Evolutionary conservation across 2,888 invertebrate genomes (phyloP), one percentile per base, ranked within the genome.

Genomic region (Chloroclysta siterata): DNA sequence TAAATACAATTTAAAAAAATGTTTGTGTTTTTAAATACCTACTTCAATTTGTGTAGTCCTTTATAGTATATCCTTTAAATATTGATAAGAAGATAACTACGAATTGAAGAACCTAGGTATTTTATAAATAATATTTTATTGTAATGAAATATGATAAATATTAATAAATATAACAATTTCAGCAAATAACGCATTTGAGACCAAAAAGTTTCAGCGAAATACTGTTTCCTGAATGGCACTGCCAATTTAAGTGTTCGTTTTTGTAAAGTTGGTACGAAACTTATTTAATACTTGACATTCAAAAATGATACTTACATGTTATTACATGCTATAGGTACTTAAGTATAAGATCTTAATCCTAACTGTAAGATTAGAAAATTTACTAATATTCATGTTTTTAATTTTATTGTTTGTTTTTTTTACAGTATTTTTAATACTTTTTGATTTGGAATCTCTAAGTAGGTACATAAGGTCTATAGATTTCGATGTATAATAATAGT

Each of bases 351-450:
- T 17, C 15, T 10, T 8, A 44, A 3, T 7, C 39, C 14, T 42
- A 42, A 14, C 14, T 42, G 14, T 42, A 42, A 14, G 10, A 17
- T 46, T 46, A 46, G 17, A 46, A 46, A 46, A 17, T 4, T 46
- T 17, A 44, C 11, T 8, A 39, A 39, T 44, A 8, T 44, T 17
- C 8, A 46, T 46, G 46, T 46, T 46, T 17, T 46, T 46, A 46
- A 46, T 46, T 46, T 46, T 46, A 46, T 46, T 46, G 17, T 17
- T 44, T 44, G 44, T 44, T 44, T 17, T 17, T 42, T 17, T 46
- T 17, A 44, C 46, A 46, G 15, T 46, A 46, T 17, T 46, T 17
- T 15, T 17, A 11, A 10, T 4, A 17, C 8, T 46, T 46, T 46
- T 17, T 15, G 1, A 10, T 17, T 17, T 10, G 17, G 17, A 17